phyloP scores from a whole-genome alignment of 2,888 invertebrate species.

The Gnatocerus cornutus region DNA sequence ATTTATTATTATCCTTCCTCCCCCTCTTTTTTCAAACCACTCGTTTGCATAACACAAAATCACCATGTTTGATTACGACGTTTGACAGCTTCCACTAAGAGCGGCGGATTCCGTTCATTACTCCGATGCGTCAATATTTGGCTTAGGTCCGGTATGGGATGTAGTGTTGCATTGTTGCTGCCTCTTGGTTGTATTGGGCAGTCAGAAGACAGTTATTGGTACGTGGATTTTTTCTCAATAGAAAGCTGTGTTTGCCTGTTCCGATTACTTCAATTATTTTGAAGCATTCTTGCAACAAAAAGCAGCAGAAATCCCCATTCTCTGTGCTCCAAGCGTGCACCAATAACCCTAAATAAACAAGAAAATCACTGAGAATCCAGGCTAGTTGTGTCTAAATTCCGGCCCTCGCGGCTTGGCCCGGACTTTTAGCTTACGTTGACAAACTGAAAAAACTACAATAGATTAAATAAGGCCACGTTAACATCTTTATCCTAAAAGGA shows the following conservation, averaged over 20 bases:
- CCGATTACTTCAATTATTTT: constrained; percentile 26
- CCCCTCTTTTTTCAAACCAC: constrained; percentile 13
- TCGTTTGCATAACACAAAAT: constrained; percentile 38
- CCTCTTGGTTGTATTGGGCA: neutral
- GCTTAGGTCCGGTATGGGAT: constrained; percentile 8
- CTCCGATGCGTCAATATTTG: constrained; percentile 37
- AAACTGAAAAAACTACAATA: constrained; percentile 34
- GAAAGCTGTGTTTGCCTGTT: constrained; percentile 4
- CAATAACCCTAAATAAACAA: constrained; percentile 40
- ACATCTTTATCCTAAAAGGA: constrained; percentile 23
- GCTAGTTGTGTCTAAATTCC: neutral
- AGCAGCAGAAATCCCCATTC: constrained; percentile 29
- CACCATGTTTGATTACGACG: constrained; percentile 37
- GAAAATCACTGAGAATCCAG: constrained; percentile 15
- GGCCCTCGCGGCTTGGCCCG: neutral
- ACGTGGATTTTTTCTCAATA: neutral
- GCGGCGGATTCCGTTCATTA: constrained; percentile 34
- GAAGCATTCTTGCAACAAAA: constrained; percentile 34
- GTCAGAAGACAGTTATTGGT: neutral
- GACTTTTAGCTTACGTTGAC: constrained; percentile 34
- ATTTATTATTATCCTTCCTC: constrained; percentile 42
- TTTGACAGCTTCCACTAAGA: constrained; percentile 31
- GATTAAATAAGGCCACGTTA: constrained; percentile 20
- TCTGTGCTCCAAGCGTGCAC: constrained; percentile 8
- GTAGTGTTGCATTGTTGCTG: constrained; percentile 4